Evolutionary conservation across 1,140 invertebrate species (phyloP).

Genomic region (Schlechtendalia chinensis): DNA sequence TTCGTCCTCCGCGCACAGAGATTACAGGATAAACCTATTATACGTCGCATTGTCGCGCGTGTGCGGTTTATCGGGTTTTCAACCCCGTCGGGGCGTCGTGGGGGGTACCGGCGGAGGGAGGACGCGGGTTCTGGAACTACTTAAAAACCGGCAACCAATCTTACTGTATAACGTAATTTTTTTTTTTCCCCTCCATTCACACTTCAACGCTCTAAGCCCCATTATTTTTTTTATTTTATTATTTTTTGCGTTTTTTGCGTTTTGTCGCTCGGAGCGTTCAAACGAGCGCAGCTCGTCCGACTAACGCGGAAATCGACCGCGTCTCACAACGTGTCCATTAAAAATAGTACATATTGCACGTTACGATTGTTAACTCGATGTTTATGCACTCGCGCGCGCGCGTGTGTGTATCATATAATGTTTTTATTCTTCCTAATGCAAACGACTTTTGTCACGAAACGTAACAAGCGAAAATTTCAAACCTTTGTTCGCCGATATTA

Average conservation of each 20-base stretch:
- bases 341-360: too few species aligned
- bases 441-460: neutral
- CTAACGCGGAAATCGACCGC: neutral
- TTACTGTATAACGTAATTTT: neutral
- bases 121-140: constrained; percentile 13
- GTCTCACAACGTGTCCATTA: too few species aligned
- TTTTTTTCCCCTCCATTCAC: constrained; percentile 7
- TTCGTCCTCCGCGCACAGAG: constrained; percentile 6
- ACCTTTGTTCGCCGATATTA: neutral
- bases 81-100: too few species aligned
- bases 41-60: constrained; percentile 6
- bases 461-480: neutral
- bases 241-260: neutral
- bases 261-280: neutral
- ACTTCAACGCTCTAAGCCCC: constrained; percentile 31
- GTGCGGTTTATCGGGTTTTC: constrained; percentile 7
- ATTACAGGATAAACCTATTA: constrained; percentile 47
- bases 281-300: neutral
- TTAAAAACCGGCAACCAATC: constrained; percentile 39
- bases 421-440: neutral
- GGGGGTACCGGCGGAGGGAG: neutral
- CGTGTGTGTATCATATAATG: too few species aligned
- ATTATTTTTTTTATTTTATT: constrained; percentile 16
- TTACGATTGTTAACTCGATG: too few species aligned
- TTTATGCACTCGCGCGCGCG: too few species aligned